A percentile compares a stretch with the other conserved stretches of the same genome.
These are phyloP conservation scores for Brachypteracias leptosomus DNA, from an alignment of 2,113 vertebrate genomes.

Conservation along the genomic window DNA sequence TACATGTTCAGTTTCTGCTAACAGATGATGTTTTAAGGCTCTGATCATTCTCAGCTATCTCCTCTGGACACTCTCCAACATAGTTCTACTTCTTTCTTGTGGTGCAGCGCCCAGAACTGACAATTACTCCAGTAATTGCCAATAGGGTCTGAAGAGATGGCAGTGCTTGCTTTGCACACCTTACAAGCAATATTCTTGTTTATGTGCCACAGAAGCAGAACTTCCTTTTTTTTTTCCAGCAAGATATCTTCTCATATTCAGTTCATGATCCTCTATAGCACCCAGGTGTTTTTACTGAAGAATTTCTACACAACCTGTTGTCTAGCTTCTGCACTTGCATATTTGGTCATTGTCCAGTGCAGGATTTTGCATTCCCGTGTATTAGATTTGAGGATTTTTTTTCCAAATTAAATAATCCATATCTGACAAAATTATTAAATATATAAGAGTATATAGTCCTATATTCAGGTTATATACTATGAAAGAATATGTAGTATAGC, in stretches of 20 bases:
- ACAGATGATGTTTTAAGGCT: neutral
- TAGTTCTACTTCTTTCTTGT: neutral
- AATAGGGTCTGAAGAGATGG: accelerated
- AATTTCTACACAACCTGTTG: accelerated
- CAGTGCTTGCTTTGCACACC: neutral
- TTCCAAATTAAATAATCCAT: neutral
- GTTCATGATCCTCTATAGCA: neutral
- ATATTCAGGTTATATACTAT: neutral
- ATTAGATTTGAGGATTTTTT: neutral
- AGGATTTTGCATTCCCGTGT: neutral
- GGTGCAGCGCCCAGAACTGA: neutral
- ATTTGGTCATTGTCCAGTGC: neutral
- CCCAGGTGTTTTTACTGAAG: neutral
- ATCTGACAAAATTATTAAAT: neutral
- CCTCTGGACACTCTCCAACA: neutral
- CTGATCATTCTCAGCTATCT: neutral
- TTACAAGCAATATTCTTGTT: neutral
- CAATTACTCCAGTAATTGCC: neutral
- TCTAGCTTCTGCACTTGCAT: neutral
- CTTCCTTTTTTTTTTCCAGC: neutral
- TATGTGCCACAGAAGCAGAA: neutral
- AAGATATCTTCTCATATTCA: neutral
- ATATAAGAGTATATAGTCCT: neutral
- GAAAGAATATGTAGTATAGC: neutral
- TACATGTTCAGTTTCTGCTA: neutral